Evolutionary conservation across 2,797 vertebrate species (phyloP), one percentile per base, ranked within the genome.

Genomic region (Anguilla obscura): DNA sequence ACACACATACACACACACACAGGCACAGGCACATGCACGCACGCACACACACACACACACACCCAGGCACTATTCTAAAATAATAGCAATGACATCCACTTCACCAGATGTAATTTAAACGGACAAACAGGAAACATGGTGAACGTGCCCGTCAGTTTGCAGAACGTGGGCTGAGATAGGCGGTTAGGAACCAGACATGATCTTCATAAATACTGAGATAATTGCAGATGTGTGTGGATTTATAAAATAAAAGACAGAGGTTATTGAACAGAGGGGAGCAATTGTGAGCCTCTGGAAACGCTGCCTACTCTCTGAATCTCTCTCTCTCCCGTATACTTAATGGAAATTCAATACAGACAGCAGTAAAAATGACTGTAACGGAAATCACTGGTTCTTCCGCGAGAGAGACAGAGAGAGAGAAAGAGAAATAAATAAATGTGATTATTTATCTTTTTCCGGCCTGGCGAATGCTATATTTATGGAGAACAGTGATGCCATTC

Each of bases 361-460:
- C 16, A 36, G 36, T 60, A 83, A 50, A 80, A 74, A 50, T 40
- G 60, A 56, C 69, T 56, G 54, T 40, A 12, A 66, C 84, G 45
- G 80, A 87, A 66, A 69, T 84, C 21, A 36, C 58, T 71, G n/a
- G 27, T 12, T 30, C 63, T 84, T 21, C 45, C 7, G 27, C 14
- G 21, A 48, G 74, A 82, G 54, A 16, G 71, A 36, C 33, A 74
- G 27, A 74, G 12, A 30, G 24, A 87, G 9, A 90, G 50, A 52
- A 30, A 87, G 88, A 74, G 84, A 33, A 89, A 83, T 86, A 60
- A 27, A 84, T 60, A 79, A 87, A 85, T 52, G 79, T 27, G 52
- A 80, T 52, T 63, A 90, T 92, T 91, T 88, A 71, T 92, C 89
- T 89, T 89, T 40, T 80, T 0, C 86, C 85, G 84, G 63, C 84